A percentile compares a stretch with the other conserved stretches of the same genome.
Evolutionary conservation across 2,888 invertebrate species (phyloP).

Genomic region (Epistrophe eligans): DNA sequence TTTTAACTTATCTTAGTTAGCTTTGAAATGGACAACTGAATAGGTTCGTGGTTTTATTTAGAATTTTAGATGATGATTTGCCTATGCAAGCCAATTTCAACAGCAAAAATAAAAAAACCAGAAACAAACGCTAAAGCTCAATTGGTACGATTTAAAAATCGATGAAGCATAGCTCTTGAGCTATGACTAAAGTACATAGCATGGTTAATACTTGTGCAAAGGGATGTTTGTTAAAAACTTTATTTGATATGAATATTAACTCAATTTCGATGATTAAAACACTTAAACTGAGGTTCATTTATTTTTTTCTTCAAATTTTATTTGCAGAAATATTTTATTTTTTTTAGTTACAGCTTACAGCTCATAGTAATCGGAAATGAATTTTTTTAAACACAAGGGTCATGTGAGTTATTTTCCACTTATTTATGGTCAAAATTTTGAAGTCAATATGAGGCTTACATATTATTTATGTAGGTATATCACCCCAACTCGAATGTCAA

Average conservation of each 20-base stretch:
- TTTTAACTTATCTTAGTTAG: constrained; percentile 29
- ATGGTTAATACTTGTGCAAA: background rate
- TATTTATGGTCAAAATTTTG: no score
- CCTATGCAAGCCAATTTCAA: constrained; percentile 13
- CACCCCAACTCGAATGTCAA: no score
- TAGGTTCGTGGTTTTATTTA: background rate
- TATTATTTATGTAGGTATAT: no score
- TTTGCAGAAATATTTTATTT: background rate
- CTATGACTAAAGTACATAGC: background rate
- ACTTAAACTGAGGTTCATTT: background rate
- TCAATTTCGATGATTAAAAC: background rate
- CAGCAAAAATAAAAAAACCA: background rate
- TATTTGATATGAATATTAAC: background rate
- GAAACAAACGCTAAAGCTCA: background rate
- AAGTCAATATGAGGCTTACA: no score
- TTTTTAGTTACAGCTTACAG: background rate
- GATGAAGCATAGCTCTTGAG: background rate
- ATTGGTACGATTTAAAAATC: constrained; percentile 6
- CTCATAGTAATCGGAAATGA: no score
- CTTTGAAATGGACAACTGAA: constrained; percentile 14
- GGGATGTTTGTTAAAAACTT: background rate
- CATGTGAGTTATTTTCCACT: no score
- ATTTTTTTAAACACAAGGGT: no score
- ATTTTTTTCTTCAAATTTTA: background rate
- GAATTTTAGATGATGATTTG: constrained; percentile 1